These are phyloP conservation scores for Torymus tubicola DNA, from an alignment of 2,888 invertebrate species.

Conservation along the genomic window DNA sequence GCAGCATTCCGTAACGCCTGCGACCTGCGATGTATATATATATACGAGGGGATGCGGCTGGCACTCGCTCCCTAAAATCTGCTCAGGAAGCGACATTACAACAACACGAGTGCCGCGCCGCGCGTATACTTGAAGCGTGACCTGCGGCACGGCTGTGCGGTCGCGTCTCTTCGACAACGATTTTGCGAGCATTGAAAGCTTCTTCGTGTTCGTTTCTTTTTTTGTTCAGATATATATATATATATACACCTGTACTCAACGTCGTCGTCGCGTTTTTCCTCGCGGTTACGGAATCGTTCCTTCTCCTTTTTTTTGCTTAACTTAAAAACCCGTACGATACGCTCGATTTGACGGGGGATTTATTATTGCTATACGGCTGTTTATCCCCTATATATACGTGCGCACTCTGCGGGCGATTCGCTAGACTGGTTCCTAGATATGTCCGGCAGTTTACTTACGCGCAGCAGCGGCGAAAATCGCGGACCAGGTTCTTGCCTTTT, in stretches of 20 bases:
- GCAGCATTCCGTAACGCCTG: slow-evolving; percentile 43
- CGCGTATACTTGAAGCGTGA: slow-evolving; percentile 23
- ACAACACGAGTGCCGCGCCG: not conserved
- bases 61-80: slow-evolving; percentile 36
- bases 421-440: slow-evolving; percentile 43
- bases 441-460: not conserved
- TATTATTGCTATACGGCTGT: slow-evolving; percentile 40
- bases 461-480: not conserved
- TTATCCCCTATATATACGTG: slow-evolving; percentile 26
- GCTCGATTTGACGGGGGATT: slow-evolving; percentile 60
- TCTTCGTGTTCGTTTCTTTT: not conserved
- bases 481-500: not conserved
- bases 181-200: not conserved
- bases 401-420: not conserved
- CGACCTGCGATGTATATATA: too few species aligned
- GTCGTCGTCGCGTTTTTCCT: slow-evolving; percentile 3
- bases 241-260: not conserved
- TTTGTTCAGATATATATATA: too few species aligned
- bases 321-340: slow-evolving; percentile 32
- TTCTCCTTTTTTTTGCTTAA: not conserved
- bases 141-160: not conserved
- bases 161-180: not conserved
- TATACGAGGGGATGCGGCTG: slow-evolving; percentile 23
- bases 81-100: slow-evolving; percentile 30
- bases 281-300: not conserved